phyloP scores from a whole-genome alignment of 2,888 invertebrate species.

The Baccha elongata region DNA sequence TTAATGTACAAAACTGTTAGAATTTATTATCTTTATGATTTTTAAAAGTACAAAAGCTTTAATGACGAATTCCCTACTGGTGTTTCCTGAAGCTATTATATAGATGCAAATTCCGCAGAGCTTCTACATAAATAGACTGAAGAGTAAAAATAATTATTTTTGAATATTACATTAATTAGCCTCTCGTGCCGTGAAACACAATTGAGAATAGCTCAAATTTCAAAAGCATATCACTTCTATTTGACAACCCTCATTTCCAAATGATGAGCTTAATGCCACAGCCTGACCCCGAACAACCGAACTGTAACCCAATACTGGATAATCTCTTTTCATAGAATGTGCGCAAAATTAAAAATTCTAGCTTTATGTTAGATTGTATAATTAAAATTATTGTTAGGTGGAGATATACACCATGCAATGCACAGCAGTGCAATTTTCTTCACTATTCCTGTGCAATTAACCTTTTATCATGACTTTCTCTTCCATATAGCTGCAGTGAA shows the following conservation, averaged over 20 bases:
- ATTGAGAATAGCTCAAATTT: slow-evolving; percentile 46
- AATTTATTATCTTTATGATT: too few relatives aligned
- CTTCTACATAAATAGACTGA: slow-evolving; percentile 20
- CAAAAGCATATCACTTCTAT: slow-evolving; percentile 46
- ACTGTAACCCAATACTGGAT: slow-evolving; percentile 9
- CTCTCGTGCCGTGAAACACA: slow-evolving; percentile 27
- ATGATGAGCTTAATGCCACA: neutral
- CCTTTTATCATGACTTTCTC: slow-evolving; percentile 58
- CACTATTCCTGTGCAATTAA: slow-evolving; percentile 63
- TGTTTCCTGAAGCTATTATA: too few relatives aligned
- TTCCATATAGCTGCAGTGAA: too few relatives aligned
- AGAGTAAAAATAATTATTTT: slow-evolving; percentile 43
- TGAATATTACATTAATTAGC: slow-evolving; percentile 56
- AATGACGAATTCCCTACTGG: too few relatives aligned
- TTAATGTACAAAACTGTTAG: too few relatives aligned
- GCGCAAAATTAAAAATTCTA: slow-evolving; percentile 65
- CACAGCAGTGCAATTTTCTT: slow-evolving; percentile 52
- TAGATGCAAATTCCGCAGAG: too few relatives aligned
- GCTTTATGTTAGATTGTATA: slow-evolving; percentile 70
- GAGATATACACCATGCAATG: slow-evolving; percentile 4
- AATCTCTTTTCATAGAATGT: slow-evolving; percentile 44
- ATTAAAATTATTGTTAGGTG: slow-evolving; percentile 66
- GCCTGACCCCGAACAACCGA: neutral
- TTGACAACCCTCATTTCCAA: slow-evolving; percentile 1
- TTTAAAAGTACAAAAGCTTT: too few relatives aligned